A percentile compares a stretch with the other conserved stretches of the same genome.
These are phyloP conservation scores for Trichonephila inaurata DNA, from an alignment of 1,140 invertebrate genomes.

Conservation along the genomic window DNA sequence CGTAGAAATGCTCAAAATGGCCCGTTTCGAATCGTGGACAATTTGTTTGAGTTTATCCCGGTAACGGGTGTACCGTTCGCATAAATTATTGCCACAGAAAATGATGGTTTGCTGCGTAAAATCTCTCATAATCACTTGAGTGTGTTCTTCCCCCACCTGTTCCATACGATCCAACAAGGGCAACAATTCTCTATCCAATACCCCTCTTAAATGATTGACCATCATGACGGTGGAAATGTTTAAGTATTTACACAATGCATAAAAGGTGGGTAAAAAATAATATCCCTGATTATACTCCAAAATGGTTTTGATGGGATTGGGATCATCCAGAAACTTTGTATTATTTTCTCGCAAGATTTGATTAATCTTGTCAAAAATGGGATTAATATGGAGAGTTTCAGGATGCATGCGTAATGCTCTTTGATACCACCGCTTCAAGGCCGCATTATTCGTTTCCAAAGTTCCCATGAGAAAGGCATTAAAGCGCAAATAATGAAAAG, in stretches of 20 bases:
- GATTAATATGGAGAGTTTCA: background rate
- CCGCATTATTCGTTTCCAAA: constrained; percentile 8
- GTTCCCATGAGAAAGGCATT: background rate
- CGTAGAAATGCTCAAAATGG: background rate
- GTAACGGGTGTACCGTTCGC: background rate
- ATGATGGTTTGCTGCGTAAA: background rate
- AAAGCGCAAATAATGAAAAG: constrained; percentile 17
- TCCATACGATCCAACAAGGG: background rate
- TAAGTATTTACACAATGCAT: background rate
- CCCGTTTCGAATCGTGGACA: background rate
- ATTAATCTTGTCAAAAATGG: background rate
- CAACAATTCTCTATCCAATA: background rate
- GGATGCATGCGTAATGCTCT: too few species aligned
- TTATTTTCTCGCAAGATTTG: background rate
- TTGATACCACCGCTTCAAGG: constrained; percentile 33
- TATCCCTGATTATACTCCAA: constrained; percentile 39
- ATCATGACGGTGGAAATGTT: background rate
- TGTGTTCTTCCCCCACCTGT: background rate
- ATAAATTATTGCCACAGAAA: constrained; percentile 36
- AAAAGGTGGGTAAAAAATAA: constrained; percentile 67
- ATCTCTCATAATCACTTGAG: background rate
- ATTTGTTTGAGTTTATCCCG: constrained; percentile 29
- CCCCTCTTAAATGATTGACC: background rate
- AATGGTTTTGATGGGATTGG: constrained; percentile 44
- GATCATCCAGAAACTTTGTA: background rate